Evolutionary conservation across 2,113 vertebrate species (phyloP).

Genomic region (Proterorhinus semilunaris): DNA sequence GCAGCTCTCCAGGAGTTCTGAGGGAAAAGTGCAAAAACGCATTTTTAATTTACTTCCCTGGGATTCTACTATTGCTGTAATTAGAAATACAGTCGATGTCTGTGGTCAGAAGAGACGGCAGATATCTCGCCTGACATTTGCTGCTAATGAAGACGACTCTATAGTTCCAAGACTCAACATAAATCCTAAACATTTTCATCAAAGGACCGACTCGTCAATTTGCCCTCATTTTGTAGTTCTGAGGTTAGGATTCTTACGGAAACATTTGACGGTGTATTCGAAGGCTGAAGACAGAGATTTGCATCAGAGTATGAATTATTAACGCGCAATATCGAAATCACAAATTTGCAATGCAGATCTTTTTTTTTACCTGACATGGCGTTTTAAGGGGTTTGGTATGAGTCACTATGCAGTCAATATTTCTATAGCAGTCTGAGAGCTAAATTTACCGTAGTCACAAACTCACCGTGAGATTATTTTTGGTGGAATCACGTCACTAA

Average conservation of each 20-base stretch:
- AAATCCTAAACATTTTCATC: no score
- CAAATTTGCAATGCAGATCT: background rate
- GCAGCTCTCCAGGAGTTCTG: background rate
- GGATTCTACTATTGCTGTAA: background rate
- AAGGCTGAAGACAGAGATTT: background rate
- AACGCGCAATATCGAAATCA: background rate
- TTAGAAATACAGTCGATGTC: background rate
- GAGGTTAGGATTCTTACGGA: background rate
- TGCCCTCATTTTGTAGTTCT: background rate
- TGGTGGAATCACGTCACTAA: no score
- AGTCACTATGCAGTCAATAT: no score
- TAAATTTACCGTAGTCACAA: no score
- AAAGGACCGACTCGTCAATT: background rate
- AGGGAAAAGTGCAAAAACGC: background rate
- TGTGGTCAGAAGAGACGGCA: background rate
- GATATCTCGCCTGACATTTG: conserved; percentile 15
- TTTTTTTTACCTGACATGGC: background rate
- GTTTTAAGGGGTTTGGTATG: background rate
- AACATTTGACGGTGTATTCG: background rate
- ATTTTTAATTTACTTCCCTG: background rate
- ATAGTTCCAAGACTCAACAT: background rate
- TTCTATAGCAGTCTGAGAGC: no score
- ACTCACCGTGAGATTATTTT: no score
- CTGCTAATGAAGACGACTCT: conserved; percentile 14
- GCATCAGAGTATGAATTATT: background rate